Base-by-base conservation (phyloP, 1,140 invertebrate genomes). In the Drosophila takahashii region DNA sequence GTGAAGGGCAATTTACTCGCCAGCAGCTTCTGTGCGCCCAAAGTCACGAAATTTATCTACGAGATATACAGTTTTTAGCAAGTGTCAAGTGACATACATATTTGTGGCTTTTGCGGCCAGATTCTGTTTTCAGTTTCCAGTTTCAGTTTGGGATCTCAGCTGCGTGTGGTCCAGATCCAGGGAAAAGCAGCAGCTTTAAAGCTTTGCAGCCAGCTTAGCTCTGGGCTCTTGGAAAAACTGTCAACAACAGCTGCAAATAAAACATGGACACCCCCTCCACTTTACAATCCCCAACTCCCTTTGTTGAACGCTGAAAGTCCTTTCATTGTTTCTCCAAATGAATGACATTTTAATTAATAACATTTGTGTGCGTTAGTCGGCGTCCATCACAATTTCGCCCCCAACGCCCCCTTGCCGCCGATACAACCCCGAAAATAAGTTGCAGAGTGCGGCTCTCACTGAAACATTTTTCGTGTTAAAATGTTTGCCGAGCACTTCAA, bases 311-410 rank as follows among this genome's bases (percentile, higher is more conserved):
- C 39, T 10, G n/a, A 47, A 77, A 65, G 73, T 87, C 83, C 75
- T 84, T 77, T 66, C 77, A 52, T 81, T 80, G 64, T 74, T 66
- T 60, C 61, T 44, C 52, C 16, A 37, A 85, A 79, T 87, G 81
- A 90, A 90, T 90, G 87, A 90, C 87, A 84, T 90, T 90, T 90
- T 90, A 90, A 90, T 90, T 90, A 90, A 90, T 90, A 90, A 90
- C 87, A 90, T 90, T 90, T 90, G 84, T 84, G 84, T 78, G 67
- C 60, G 58, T 59, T 52, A 67, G 64, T 39, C 44, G 71, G 47
- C 67, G 66, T 69, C 42, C 66, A 69, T 70, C 66, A 69, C 48
- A 32, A 11, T 37, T 27, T 16, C 11, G 9, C 39, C 22, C 22
- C n/a, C 22, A 22, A 22, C 3, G 54, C 10, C 16, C 5, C 29